A percentile compares a stretch with the other conserved stretches of the same genome.
Conservation (phyloP, 2,797 vertebrate species). For the Chelmon rostratus region DNA sequence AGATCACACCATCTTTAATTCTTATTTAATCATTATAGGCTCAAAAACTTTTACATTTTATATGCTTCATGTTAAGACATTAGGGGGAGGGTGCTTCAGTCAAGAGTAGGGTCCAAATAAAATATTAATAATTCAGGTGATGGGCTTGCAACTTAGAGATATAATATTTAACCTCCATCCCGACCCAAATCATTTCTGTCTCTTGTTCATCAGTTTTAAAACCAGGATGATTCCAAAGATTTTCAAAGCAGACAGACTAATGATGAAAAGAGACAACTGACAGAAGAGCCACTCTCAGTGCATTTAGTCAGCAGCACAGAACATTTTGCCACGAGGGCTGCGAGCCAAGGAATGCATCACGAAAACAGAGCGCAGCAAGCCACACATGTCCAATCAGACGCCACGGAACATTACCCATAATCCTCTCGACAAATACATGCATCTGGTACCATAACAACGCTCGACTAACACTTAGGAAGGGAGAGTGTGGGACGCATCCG, state of each 20-base stretch:
- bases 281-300: slow-evolving; percentile 47
- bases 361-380: slow-evolving; percentile 69
- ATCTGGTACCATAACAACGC: slow-evolving; percentile 83
- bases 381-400: slow-evolving; percentile 74
- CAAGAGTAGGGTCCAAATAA: not conserved
- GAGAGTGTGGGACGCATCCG: slow-evolving; percentile 83
- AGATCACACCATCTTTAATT: not conserved
- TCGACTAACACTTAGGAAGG: slow-evolving; percentile 73
- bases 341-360: slow-evolving; percentile 72
- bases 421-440: slow-evolving; percentile 81
- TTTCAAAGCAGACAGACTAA: slow-evolving; percentile 16
- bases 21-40: no score
- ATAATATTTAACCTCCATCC: not conserved
- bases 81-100: not conserved
- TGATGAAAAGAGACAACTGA: slow-evolving; percentile 37
- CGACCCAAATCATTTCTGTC: not conserved
- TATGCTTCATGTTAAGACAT: not conserved
- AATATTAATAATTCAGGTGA: not conserved
- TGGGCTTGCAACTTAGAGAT: not conserved
- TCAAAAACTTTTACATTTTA: no score
- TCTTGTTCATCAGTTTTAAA: not conserved
- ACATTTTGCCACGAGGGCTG: slow-evolving; percentile 59
- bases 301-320: slow-evolving; percentile 54
- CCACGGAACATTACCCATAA: slow-evolving; percentile 81
- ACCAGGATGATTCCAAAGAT: not conserved